Evolutionary conservation across 30 jellyfish, hydroid and myxozoan species (phyloP).

Genomic region (Rhopilema esculentum): DNA sequence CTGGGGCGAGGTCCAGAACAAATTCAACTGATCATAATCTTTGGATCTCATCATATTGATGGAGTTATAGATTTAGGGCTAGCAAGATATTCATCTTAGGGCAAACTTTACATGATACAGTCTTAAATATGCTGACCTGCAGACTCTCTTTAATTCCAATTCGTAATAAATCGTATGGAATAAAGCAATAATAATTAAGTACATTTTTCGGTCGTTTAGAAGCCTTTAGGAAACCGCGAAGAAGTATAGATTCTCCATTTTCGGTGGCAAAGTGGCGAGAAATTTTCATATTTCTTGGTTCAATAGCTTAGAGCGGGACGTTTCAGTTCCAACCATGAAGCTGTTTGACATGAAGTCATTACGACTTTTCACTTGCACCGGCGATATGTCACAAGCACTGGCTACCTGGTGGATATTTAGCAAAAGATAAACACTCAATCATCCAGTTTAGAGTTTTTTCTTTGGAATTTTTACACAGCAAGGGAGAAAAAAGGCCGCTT

Average conservation of each 20-base stretch:
- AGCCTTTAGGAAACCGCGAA: not conserved
- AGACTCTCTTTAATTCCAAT: not conserved
- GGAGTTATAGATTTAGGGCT: too few species aligned
- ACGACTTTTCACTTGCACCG: not conserved
- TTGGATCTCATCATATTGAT: too few species aligned
- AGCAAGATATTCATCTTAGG: too few species aligned
- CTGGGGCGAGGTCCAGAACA: too few species aligned
- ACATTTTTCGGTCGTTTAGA: not conserved
- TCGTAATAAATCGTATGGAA: not conserved
- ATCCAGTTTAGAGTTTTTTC: too few species aligned
- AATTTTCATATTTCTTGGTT: not conserved
- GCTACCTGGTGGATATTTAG: not conserved
- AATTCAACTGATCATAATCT: too few species aligned
- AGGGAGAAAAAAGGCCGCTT: not conserved
- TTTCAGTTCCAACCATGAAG: not conserved
- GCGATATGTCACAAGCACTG: not conserved
- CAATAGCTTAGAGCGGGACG: not conserved
- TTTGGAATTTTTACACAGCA: not conserved
- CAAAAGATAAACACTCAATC: not conserved
- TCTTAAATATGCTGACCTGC: too few species aligned
- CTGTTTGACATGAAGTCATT: not conserved
- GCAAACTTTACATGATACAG: too few species aligned
- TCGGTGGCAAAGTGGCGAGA: not conserved
- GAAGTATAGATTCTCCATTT: not conserved
- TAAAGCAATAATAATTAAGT: too few species aligned